Base-by-base conservation (phyloP, 2,888 invertebrate species). In the Hypercompe scribonia region DNA sequence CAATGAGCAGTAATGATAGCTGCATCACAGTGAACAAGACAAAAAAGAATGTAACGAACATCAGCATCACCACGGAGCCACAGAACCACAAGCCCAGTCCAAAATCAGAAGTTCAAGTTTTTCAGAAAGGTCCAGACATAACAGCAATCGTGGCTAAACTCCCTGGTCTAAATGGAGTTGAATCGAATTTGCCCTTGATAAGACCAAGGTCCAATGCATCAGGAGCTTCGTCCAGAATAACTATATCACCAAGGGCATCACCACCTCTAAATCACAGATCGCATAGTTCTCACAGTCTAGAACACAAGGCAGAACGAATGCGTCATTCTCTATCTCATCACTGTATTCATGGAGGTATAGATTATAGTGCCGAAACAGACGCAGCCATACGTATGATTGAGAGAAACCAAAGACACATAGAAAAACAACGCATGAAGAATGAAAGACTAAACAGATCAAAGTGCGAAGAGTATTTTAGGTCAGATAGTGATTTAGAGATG, bases 101-200 rank as follows among this genome's bases (percentile, higher is more conserved):
- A 68, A 96, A 96, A 76, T 92, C 95, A 11, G 96, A 97, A 87
- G 95, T 96, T 71, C 93, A 97, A 87, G 97, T 98, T 67, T 98
- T 97, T 88, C 98, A 98, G 90, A 97, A 98, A 85, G 98, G 98
- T 0, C 97, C 97, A 46, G 98, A 98, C 87, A 97, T 98, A 39
- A 98, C 97, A 2, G 97, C 98, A 0, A 92, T 98, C 33, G 97
- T 98, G 0, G 97, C 96, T 2, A 96, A 96, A 86, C 90, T 97
- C 54, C 96, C 97, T 0, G 96, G 96, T 7, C 88, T 97, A 21
- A 96, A 96, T 75, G 92, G 93, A 82, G 91, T 84, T 79, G 96
- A 87, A 79, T 81, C 89, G 24, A 92, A 93, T 79, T 84, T 95
- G 78, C 96, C 96, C 0, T 86, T 96, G 68, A 89, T 96, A 81